These are phyloP conservation scores for Macrophya alboannulata DNA, from an alignment of 2,888 invertebrate genomes.

Conservation along the genomic window DNA sequence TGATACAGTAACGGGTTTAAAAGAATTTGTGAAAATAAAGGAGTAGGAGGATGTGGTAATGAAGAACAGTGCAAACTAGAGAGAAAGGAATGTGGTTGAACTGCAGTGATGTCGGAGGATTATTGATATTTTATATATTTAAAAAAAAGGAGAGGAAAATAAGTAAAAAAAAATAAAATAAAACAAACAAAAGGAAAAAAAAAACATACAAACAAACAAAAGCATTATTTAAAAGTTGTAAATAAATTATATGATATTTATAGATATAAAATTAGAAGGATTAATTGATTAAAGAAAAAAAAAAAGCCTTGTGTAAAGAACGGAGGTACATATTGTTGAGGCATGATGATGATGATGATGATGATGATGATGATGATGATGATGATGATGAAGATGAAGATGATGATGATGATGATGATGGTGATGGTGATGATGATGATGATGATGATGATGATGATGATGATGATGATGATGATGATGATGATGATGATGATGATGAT, in stretches of 20 bases:
- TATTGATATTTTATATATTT: slow-evolving; percentile 66
- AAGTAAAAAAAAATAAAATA: background rate
- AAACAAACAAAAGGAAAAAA: background rate
- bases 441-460: background rate
- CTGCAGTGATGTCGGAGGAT: slow-evolving; percentile 59
- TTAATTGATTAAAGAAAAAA: slow-evolving; percentile 38
- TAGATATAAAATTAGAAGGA: slow-evolving; percentile 69
- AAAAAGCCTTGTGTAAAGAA: slow-evolving; percentile 58
- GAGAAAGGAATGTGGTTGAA: slow-evolving; percentile 59
- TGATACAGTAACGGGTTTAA: slow-evolving; percentile 75
- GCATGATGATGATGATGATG: slow-evolving; percentile 1
- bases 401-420: background rate
- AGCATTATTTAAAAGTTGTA: slow-evolving; percentile 72
- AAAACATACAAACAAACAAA: slow-evolving; percentile 47
- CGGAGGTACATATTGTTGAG: slow-evolving; percentile 51
- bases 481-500: background rate
- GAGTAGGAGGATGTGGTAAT: slow-evolving; percentile 54
- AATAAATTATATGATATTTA: slow-evolving; percentile 77
- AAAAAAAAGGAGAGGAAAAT: slow-evolving; percentile 55
- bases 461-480: background rate
- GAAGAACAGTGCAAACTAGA: slow-evolving; percentile 43
- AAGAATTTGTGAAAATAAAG: slow-evolving; percentile 61
- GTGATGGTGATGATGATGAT: background rate
- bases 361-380: background rate
- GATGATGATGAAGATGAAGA: background rate